These are phyloP conservation scores for Diaphora mendica DNA, from an alignment of 2,888 invertebrate species.

Conservation along the genomic window DNA sequence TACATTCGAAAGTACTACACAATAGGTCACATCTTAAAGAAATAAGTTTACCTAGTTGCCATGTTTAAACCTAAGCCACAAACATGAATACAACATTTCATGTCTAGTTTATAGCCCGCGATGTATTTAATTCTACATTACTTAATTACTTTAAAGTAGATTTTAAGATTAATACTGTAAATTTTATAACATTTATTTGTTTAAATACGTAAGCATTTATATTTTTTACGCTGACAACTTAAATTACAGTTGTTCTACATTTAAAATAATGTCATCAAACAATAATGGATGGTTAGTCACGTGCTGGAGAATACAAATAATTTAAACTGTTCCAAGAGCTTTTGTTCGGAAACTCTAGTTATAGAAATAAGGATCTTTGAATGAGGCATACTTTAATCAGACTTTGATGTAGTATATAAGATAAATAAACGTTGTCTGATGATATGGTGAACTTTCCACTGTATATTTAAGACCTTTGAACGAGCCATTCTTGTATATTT, in stretches of 20 bases:
- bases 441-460: too few species aligned
- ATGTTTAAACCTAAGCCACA: slow-evolving; percentile 8
- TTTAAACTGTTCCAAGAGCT: background rate
- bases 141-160: slow-evolving; percentile 4
- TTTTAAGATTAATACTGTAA: background rate
- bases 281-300: background rate
- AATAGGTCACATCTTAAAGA: slow-evolving; percentile 12
- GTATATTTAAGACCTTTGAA: too few species aligned
- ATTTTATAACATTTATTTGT: background rate
- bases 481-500: too few species aligned
- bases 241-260: background rate
- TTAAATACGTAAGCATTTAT: background rate
- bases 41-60: slow-evolving; percentile 12
- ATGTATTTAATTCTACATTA: background rate
- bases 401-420: background rate
- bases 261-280: background rate
- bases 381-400: background rate
- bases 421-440: too few species aligned
- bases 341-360: background rate
- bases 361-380: background rate
- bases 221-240: background rate
- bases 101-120: background rate
- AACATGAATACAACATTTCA: slow-evolving; percentile 6
- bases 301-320: background rate
- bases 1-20: slow-evolving; percentile 18